Evolutionary conservation across 2,888 invertebrate species (phyloP), one percentile per base, ranked within the genome.

Genomic region (Baccha elongata): DNA sequence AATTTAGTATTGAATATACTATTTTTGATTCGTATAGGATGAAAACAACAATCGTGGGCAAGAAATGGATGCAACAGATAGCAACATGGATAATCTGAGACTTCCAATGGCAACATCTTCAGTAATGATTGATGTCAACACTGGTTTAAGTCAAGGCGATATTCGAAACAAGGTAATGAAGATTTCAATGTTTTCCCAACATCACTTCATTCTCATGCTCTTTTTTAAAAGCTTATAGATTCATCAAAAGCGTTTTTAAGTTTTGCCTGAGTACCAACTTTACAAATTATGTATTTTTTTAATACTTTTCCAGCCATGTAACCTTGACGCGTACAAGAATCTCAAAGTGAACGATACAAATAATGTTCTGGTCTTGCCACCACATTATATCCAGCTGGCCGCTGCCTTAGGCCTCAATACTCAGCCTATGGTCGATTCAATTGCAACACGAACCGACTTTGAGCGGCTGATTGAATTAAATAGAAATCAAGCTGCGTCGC

Each of bases 351-450:
- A 84, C 1, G 92, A 92, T 85, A 92, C 92, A 3, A 92, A 92
- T 84, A 92, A 92, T 2, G 92, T 93, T 6, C 91, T 93, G 84
- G 90, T 93, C 8, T 88, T 93, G 29, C 93, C 93, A 50, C 93
- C 92, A 79, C 93, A 93, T 86, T 93, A 93, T 86, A 92, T 93
- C 17, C 93, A 93, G 86, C 86, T 93, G 60, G 92, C 92, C 1
- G 92, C 92, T 0, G 92, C 93, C 1, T 84, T 90, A 32, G 90
- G 90, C 1, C 73, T 90, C 4, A 90, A 88, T 73, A 88, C 90
- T 6, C 89, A 90, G 79, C 87, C 88, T 2, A 87, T 90, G 81
- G 87, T 89, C 10, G 89, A 89, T 85, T 87, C 89, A 6, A 86
- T 89, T 68, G 87, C 89, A 42, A 88, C 90, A 6, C 87, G 90